Base-by-base conservation (phyloP, 37 sponge, comb jelly and placozoan species). In the Agelas oroides region DNA sequence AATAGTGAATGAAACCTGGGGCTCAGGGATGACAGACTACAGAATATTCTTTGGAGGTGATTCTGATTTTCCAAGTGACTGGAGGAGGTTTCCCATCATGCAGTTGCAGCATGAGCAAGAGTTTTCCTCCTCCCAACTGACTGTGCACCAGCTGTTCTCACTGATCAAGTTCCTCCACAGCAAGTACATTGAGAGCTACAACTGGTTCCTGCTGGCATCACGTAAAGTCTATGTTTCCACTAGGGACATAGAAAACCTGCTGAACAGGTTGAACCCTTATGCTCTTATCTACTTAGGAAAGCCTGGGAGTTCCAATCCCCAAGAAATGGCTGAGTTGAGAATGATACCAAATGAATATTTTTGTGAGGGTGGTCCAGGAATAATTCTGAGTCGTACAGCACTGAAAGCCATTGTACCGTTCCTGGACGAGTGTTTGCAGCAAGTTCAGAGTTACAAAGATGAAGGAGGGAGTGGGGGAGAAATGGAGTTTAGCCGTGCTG, bases 121-220 rank as follows among this genome's bases (percentile, higher is more conserved):
- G 46, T 46, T 46, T 46, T 46, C 46, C 46, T n/a, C n/a, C n/a
- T 8, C 46, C 3, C 46, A 46, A 46, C 46, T 8, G 8, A 46
- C 46, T 8, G 8, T 46, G 46, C 46, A 46, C 46, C 46, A 46
- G 46, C 8, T 46, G 8, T 46, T 46, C 8, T 46, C 46, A 46
- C 46, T 46, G 46, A 3, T 46, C 46, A 46, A 46, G 46, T 46
- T 46, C 8, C 6, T 73, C 31, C 1, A 25, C 31, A 11, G 21
- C 14, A 24, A 53, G 19, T 53, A 54, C 30, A n/a, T 54, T 25
- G 19, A 1, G 8, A 53, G 31, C 21, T 93, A 78, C 40, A 38
- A 93, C 27, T 93, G 94, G 94, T 93, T 93, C 74, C 5, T 93
- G 71, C 41, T 88, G 33, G 83, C 81, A 0, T 73, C 77, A 1